Conservation (phyloP, 2,797 vertebrate species). For the Vipera latastei region DNA sequence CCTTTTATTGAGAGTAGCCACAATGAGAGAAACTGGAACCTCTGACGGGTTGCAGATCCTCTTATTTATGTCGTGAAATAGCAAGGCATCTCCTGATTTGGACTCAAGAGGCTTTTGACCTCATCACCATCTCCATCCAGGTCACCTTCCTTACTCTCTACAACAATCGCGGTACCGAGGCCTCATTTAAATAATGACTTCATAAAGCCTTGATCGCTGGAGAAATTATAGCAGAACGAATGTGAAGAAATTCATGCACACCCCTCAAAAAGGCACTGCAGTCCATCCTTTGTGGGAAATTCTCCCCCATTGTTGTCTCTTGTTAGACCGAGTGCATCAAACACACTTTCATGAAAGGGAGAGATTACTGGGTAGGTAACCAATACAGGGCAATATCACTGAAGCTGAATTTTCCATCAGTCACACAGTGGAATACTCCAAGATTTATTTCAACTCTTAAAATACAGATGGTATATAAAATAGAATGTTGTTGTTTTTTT, state of each 20-base stretch:
- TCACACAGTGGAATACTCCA: background rate
- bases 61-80: background rate
- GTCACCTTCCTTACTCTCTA: background rate
- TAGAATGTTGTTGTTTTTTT: background rate
- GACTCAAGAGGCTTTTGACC: background rate
- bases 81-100: background rate
- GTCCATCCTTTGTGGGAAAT: background rate
- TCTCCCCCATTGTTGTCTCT: background rate
- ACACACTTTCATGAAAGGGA: background rate
- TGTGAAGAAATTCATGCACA: background rate
- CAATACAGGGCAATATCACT: background rate
- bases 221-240: background rate
- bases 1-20: background rate
- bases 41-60: background rate
- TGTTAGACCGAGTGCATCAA: background rate
- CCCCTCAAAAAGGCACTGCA: background rate
- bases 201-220: background rate
- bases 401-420: background rate
- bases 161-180: background rate
- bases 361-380: background rate
- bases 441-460: background rate
- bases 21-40: background rate
- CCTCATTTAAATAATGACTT: background rate
- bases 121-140: background rate
- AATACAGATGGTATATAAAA: background rate